Conservation (phyloP, 1,140 invertebrate species). For the Drosophila equinoxialis region DNA sequence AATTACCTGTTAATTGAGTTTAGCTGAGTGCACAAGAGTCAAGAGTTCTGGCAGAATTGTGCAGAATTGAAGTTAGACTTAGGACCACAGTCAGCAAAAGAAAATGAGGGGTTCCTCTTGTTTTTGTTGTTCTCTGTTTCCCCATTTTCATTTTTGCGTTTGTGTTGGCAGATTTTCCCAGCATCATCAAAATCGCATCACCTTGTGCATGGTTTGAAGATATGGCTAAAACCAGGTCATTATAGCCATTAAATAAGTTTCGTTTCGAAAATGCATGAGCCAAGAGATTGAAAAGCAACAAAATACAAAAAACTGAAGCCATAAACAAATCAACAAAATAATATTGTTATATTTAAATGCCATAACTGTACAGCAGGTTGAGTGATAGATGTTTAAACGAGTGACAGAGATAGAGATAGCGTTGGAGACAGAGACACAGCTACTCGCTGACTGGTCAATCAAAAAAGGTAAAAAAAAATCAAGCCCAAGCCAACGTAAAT, state of each 20-base stretch:
- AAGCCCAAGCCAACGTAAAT: slow-evolving; percentile 46
- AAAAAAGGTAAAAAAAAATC: slow-evolving; percentile 45
- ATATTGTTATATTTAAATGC: slow-evolving; percentile 65
- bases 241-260: slow-evolving; percentile 74
- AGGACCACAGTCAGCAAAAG: slow-evolving; percentile 30
- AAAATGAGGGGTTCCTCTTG: neutral
- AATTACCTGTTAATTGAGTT: slow-evolving; percentile 81
- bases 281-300: slow-evolving; percentile 35
- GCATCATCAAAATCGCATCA: slow-evolving; percentile 78
- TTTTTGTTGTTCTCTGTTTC: neutral
- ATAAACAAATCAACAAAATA: slow-evolving; percentile 67
- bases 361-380: slow-evolving; percentile 64
- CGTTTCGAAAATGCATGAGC: slow-evolving; percentile 68
- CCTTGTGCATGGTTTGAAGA: slow-evolving; percentile 25
- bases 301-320: slow-evolving; percentile 42
- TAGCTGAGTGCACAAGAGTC: slow-evolving; percentile 72
- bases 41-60: slow-evolving; percentile 42
- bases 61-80: slow-evolving; percentile 5
- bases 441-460: slow-evolving; percentile 56
- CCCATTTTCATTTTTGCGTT: neutral
- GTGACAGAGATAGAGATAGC: neutral
- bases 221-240: slow-evolving; percentile 55
- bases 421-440: slow-evolving; percentile 6
- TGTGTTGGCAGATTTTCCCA: slow-evolving; percentile 32
- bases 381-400: slow-evolving; percentile 33